Percentiles rank a stretch among this genome's conserved stretches.
phyloP scores from a whole-genome alignment of 1,140 invertebrate genomes.

The Euwallacea fornicatus region DNA sequence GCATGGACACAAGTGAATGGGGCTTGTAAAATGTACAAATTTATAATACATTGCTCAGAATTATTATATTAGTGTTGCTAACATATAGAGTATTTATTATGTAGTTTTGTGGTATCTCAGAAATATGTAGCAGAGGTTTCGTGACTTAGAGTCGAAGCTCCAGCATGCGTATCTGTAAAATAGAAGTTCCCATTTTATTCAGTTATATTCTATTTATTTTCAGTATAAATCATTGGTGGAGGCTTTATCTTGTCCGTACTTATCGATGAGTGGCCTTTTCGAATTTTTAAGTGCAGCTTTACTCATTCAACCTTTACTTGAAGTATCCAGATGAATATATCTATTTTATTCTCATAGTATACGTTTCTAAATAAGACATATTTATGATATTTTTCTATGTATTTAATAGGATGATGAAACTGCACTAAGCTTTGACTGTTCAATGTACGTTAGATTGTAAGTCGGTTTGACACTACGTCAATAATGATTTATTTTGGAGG shows the following conservation, averaged over 20 bases:
- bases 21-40: slow-evolving; percentile 1
- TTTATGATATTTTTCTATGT: slow-evolving; percentile 32
- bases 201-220: slow-evolving; percentile 42
- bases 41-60: background rate
- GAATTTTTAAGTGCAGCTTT: slow-evolving; percentile 39
- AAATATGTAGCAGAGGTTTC: background rate
- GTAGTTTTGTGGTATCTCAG: background rate
- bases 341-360: background rate
- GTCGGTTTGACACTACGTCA: too few species aligned
- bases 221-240: slow-evolving; percentile 53
- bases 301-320: slow-evolving; percentile 18
- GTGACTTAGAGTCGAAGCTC: slow-evolving; percentile 9
- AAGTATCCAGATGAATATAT: slow-evolving; percentile 6
- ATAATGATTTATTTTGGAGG: too few species aligned
- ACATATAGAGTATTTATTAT: slow-evolving; percentile 14
- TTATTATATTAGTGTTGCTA: slow-evolving; percentile 9
- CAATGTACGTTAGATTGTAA: background rate
- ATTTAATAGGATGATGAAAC: slow-evolving; percentile 32
- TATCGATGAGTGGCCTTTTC: slow-evolving; percentile 47
- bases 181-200: background rate
- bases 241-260: slow-evolving; percentile 50
- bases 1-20: slow-evolving; percentile 26
- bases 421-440: slow-evolving; percentile 19
- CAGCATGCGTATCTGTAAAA: slow-evolving; percentile 18
- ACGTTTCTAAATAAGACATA: background rate